Base-by-base conservation (phyloP, 2,113 vertebrate genomes). In the Turnix velox region DNA sequence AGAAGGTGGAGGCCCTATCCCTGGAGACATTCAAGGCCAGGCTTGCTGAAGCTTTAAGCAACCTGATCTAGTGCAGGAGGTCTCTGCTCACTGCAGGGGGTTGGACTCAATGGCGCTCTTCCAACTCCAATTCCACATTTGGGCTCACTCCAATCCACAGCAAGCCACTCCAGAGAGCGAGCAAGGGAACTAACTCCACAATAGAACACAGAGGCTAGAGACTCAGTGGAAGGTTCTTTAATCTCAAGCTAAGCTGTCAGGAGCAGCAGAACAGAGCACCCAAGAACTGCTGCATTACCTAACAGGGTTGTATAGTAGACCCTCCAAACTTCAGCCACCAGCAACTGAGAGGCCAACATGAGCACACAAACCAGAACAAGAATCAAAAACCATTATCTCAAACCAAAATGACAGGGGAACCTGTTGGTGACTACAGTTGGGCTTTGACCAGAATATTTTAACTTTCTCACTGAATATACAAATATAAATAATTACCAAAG, bases 221-320 rank as follows among this genome's bases (percentile, higher is more conserved):
- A 35, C 10, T n/a, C 23, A 20, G 20, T 0, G 9, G 48, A n/a
- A 84, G 27, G 24, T 6, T 28, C 5, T 40, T 62, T 17, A 23
- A 33, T 25, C 65, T 40, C 0, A n/a, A 25, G 61, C 6, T 3
- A 51, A 65, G 5, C 7, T 75, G 17, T 35, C 14, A 57, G 28
- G 52, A 55, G 74, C 84, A 76, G 35, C 10, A 76, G 30, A 9
- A 33, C 0, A 3, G 5, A 12, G 10, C 9, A 31, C 27, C 27
- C 2, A 7, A n/a, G 48, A 88, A 71, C 18, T 72, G 46, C 73
- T 0, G 0, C 22, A 0, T 8, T 55, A 30, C 92, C 46, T 1
- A 54, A 8, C 1, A 1, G 0, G 1, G 10, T 14, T 67, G 20
- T 11, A 14, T 10, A 28, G 20, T 0, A 12, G 1, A 42, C 57